A percentile compares a stretch with the other conserved stretches of the same genome.
These are phyloP conservation scores for Macropis europaea DNA, from an alignment of 2,888 invertebrate genomes.

Conservation along the genomic window DNA sequence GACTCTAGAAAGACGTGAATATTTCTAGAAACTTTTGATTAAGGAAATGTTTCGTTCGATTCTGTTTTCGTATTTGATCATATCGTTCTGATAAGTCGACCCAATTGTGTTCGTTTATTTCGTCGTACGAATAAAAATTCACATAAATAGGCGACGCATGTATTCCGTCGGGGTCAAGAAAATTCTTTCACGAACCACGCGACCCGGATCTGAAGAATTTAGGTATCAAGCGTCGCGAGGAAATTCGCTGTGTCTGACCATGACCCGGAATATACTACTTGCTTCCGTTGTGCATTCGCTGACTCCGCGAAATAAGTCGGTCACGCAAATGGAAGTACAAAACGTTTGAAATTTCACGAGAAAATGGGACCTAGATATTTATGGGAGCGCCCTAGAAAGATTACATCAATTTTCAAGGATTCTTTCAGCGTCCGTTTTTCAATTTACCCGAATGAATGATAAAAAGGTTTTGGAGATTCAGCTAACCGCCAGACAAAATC, in stretches of 20 bases:
- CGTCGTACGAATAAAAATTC: background rate
- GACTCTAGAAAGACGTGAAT: too few relatives aligned
- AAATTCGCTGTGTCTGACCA: slow-evolving; percentile 22
- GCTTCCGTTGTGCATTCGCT: background rate
- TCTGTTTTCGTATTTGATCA: too few relatives aligned
- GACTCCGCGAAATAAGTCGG: slow-evolving; percentile 1
- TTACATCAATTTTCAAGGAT: background rate
- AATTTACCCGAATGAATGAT: too few relatives aligned
- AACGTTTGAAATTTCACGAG: background rate
- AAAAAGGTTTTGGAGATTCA: too few relatives aligned
- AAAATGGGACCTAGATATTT: background rate
- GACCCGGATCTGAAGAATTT: background rate
- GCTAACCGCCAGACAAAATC: too few relatives aligned
- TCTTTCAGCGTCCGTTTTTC: background rate
- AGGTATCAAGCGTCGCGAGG: background rate
- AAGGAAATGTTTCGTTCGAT: too few relatives aligned
- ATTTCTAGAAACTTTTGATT: too few relatives aligned
- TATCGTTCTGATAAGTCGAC: slow-evolving; percentile 4
- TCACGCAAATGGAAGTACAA: background rate
- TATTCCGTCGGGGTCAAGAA: slow-evolving; percentile 15
- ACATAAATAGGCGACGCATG: background rate
- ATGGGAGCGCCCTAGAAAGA: background rate
- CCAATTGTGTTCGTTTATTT: background rate
- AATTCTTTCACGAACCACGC: background rate
- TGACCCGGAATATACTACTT: slow-evolving; percentile 31